phyloP scores from a whole-genome alignment of 2,113 vertebrate species.

The Indicator maculatus region DNA sequence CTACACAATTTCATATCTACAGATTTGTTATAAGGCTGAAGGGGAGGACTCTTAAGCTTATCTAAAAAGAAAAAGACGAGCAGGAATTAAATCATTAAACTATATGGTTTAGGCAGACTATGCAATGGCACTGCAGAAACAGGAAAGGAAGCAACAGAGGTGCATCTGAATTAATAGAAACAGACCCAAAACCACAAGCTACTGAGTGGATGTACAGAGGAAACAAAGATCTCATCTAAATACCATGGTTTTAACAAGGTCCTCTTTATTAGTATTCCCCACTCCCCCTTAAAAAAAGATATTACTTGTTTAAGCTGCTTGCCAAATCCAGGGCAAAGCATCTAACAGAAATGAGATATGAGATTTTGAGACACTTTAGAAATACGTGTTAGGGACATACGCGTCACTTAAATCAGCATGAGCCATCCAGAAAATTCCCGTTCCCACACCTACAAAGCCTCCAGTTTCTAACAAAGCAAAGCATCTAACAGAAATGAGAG shows the following conservation, averaged over 20 bases:
- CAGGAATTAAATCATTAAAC: not conserved
- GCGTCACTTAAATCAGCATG: not conserved
- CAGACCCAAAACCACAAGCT: not conserved
- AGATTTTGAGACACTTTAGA: not conserved
- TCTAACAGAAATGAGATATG: constrained; percentile 17
- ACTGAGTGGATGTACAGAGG: not conserved
- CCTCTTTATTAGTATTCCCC: not conserved
- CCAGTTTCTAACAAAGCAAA: not conserved
- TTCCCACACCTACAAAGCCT: constrained; percentile 34
- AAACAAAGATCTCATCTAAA: not conserved
- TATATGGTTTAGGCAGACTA: not conserved
- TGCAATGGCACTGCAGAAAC: not conserved
- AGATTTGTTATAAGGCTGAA: not conserved
- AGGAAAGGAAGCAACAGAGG: not conserved
- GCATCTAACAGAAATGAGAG: constrained; percentile 5
- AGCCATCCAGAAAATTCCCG: not conserved
- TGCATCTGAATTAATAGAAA: not conserved
- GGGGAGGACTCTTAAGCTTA: not conserved
- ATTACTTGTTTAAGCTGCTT: not conserved
- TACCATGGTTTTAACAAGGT: not conserved
- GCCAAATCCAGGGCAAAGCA: not conserved
- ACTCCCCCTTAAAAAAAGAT: not conserved
- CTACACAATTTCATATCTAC: not conserved
- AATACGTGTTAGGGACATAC: not conserved
- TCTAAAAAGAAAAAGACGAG: not conserved